phyloP scores from a whole-genome alignment of 2,797 vertebrate genomes.

The Sparidentex hasta region DNA sequence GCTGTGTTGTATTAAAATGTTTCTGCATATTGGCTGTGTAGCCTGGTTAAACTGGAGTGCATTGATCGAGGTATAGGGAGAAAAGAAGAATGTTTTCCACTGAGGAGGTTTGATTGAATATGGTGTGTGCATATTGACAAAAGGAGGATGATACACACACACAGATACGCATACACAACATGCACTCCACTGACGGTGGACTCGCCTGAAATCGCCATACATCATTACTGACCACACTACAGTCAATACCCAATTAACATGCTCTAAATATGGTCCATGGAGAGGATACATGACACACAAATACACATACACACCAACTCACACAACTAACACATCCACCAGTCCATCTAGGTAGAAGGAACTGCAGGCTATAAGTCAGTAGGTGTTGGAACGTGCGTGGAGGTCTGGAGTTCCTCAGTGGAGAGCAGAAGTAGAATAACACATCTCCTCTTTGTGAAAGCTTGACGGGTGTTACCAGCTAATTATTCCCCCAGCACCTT shows the following conservation, averaged over 20 bases:
- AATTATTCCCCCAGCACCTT: constrained; percentile 84
- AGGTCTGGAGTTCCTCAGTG: constrained; percentile 60
- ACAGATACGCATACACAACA: constrained; percentile 31
- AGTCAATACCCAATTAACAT: constrained; percentile 78
- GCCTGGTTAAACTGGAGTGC: constrained; percentile 53
- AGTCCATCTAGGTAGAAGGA: constrained; percentile 23
- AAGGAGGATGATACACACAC: constrained; percentile 12
- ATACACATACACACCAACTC: constrained; percentile 16
- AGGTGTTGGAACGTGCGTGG: constrained; percentile 35
- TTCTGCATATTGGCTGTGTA: constrained; percentile 33
- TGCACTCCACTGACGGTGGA: constrained; percentile 20
- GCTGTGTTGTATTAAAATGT: constrained; percentile 42
- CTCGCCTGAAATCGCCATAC: constrained; percentile 61
- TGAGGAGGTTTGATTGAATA: constrained; percentile 67
- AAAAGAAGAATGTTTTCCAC: constrained; percentile 47
- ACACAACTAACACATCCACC: constrained; percentile 21
- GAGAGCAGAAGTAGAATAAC: constrained; percentile 73
- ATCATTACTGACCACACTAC: constrained; percentile 58
- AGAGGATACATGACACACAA: constrained; percentile 36
- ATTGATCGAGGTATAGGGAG: constrained; percentile 55
- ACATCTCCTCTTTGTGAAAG: constrained; percentile 75
- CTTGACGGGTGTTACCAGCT: constrained; percentile 81
- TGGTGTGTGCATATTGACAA: constrained; percentile 50
- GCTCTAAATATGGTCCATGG: constrained; percentile 60
- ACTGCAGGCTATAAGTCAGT: constrained; percentile 31